These are phyloP conservation scores for Drosophila quadrilineata DNA, from an alignment of 1,140 invertebrate species.

Conservation along the genomic window DNA sequence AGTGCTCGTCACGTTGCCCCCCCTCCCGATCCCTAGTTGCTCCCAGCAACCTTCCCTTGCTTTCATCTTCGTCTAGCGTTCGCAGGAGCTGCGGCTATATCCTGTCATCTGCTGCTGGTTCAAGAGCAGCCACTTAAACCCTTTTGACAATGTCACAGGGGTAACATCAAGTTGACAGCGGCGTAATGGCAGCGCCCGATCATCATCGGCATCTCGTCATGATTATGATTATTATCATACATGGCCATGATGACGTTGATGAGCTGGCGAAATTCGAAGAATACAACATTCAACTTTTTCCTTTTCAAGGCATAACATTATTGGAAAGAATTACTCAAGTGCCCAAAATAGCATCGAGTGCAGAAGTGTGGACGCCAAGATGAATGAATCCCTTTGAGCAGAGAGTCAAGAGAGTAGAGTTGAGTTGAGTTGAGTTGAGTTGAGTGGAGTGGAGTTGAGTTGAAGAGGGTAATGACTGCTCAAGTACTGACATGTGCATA, in stretches of 20 bases:
- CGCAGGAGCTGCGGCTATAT: conserved; percentile 40
- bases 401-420: conserved; percentile 6
- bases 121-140: conserved; percentile 74
- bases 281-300: conserved; percentile 15
- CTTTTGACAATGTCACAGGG: conserved; percentile 73
- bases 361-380: not conserved
- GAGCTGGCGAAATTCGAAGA: conserved; percentile 67
- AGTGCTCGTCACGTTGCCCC: conserved; percentile 48
- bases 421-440: conserved; percentile 10
- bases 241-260: conserved; percentile 56
- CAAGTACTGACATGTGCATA: conserved; percentile 29
- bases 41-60: conserved; percentile 2
- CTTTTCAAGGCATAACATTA: conserved; percentile 35
- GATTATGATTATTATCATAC: conserved; percentile 33
- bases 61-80: conserved; percentile 60
- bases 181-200: conserved; percentile 29
- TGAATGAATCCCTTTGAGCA: conserved; percentile 20
- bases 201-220: too few relatives aligned
- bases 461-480: conserved; percentile 37
- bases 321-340: conserved; percentile 33
- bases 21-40: not conserved
- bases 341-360: conserved; percentile 32
- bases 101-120: conserved; percentile 57
- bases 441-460: conserved; percentile 16
- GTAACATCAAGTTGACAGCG: conserved; percentile 60